phyloP scores from a whole-genome alignment of 2,888 invertebrate species.

The Carterocephalus palaemon region DNA sequence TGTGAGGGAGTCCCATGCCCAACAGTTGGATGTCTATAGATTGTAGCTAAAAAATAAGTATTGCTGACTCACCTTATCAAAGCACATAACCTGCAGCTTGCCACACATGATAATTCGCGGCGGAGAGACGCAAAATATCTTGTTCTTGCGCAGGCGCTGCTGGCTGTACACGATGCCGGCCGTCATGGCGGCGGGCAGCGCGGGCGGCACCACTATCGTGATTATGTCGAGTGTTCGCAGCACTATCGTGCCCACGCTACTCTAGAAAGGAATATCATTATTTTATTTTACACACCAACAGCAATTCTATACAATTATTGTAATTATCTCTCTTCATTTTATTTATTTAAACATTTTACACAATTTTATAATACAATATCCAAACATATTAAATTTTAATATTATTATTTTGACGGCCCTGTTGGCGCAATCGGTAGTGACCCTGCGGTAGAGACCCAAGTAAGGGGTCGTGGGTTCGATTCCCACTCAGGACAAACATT shows the following conservation, averaged over 20 bases:
- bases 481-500: too few species aligned
- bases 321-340: too few species aligned
- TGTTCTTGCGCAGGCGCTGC: slow-evolving; percentile 81
- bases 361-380: background rate
- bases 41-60: too few species aligned
- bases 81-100: slow-evolving; percentile 89
- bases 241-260: slow-evolving; percentile 79
- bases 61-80: slow-evolving; percentile 87
- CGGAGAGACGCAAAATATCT: slow-evolving; percentile 89
- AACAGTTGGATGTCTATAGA: too few species aligned
- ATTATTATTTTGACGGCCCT: too few species aligned
- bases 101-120: slow-evolving; percentile 88
- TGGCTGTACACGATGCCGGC: slow-evolving; percentile 89
- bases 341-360: too few species aligned
- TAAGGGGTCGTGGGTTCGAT: too few species aligned
- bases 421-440: too few species aligned
- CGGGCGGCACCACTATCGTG: slow-evolving; percentile 95
- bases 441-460: too few species aligned
- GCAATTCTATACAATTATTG: too few species aligned
- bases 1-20: too few species aligned
- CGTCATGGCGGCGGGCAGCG: slow-evolving; percentile 93
- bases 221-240: slow-evolving; percentile 92
- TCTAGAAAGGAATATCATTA: slow-evolving; percentile 51
- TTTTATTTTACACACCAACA: background rate
- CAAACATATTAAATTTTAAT: too few species aligned